A percentile compares a stretch with the other conserved stretches of the same genome.
These are phyloP conservation scores for Opisthograptis luteolata DNA, from an alignment of 2,888 invertebrate genomes.

Conservation along the genomic window DNA sequence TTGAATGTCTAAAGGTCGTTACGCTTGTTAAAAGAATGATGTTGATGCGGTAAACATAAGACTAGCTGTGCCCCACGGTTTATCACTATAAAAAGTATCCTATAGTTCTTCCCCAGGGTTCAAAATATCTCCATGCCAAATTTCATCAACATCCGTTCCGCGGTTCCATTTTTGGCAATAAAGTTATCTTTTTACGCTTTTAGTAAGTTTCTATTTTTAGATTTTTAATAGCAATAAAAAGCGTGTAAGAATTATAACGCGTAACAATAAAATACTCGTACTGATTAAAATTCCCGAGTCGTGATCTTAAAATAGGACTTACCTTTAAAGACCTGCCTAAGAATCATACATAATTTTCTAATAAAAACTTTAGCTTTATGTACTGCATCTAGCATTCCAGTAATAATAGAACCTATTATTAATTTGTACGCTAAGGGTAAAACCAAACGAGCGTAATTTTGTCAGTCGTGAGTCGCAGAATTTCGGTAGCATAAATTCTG, in stretches of 20 bases:
- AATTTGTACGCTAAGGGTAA: conserved; percentile 19
- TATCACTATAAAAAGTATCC: no score
- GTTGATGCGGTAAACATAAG: neutral
- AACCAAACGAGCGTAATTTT: no score
- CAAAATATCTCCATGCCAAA: no score
- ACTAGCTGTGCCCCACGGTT: neutral
- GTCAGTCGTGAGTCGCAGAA: no score
- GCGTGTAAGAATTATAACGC: neutral
- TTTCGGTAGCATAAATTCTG: no score
- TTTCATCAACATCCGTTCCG: no score
- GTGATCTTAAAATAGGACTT: conserved; percentile 10
- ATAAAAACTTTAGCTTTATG: conserved; percentile 20
- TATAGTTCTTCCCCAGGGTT: no score
- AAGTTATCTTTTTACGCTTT: no score
- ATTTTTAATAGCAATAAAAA: neutral
- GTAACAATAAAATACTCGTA: neutral
- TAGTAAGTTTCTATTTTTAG: no score
- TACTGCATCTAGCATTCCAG: neutral
- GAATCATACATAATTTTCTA: conserved; percentile 20
- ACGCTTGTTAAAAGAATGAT: neutral
- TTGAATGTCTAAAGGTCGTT: neutral
- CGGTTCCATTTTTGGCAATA: no score
- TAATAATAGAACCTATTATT: conserved; percentile 18
- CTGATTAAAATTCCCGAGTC: conserved; percentile 33
- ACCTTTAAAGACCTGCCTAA: neutral